phyloP scores from a whole-genome alignment of 2,888 invertebrate genomes.

The Hybos culiciformis region DNA sequence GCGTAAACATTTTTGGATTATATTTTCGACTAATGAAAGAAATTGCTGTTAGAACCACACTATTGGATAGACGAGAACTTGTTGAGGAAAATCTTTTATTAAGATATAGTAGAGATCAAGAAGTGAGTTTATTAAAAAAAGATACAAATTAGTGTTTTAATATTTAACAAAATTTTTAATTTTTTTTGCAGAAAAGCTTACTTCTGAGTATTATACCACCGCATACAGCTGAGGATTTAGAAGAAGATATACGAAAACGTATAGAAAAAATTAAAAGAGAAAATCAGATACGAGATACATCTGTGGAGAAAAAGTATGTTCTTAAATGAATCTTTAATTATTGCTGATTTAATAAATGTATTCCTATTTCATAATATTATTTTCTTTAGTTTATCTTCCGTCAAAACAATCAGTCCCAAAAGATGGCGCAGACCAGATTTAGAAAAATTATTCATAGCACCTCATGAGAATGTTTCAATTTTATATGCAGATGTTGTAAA shows the following conservation, averaged over 20 bases:
- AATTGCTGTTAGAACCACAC: slow-evolving; percentile 72
- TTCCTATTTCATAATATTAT: too few species aligned
- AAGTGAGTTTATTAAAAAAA: slow-evolving; percentile 38
- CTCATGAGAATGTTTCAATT: slow-evolving; percentile 78
- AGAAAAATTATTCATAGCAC: slow-evolving; percentile 67
- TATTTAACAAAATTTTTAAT: slow-evolving; percentile 2
- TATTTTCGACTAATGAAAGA: slow-evolving; percentile 82
- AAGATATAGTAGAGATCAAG: slow-evolving; percentile 74
- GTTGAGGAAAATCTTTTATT: slow-evolving; percentile 72
- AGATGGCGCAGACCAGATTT: slow-evolving; percentile 32
- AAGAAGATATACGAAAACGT: slow-evolving; percentile 44
- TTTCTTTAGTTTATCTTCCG: slow-evolving; percentile 2
- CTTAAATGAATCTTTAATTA: not conserved
- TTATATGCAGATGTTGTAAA: slow-evolving; percentile 89
- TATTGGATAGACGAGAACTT: slow-evolving; percentile 72
- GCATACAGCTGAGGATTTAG: slow-evolving; percentile 56
- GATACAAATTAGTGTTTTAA: not conserved
- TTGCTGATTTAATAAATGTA: not conserved
- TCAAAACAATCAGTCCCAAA: slow-evolving; percentile 17
- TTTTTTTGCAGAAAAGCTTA: slow-evolving; percentile 54
- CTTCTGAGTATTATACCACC: slow-evolving; percentile 76
- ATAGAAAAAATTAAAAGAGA: slow-evolving; percentile 40
- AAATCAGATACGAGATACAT: slow-evolving; percentile 12
- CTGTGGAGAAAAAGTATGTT: not conserved
- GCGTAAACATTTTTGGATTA: slow-evolving; percentile 71